Conservation (phyloP, 2,797 vertebrate genomes). For the Epinephelus malabaricus region DNA sequence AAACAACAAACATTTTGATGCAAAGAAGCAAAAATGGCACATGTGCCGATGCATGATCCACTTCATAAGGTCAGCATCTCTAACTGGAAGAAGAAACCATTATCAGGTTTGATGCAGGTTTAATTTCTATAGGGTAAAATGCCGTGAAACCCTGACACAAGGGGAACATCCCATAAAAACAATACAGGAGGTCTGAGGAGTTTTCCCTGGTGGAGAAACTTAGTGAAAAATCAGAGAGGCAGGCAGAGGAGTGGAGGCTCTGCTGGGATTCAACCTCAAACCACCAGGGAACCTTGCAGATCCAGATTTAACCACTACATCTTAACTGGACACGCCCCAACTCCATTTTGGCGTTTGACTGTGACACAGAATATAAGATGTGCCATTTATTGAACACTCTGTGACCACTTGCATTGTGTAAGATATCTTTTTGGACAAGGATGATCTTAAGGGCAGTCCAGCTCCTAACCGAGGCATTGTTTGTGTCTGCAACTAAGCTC, state of each 20-base stretch:
- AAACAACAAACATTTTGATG: too few species aligned
- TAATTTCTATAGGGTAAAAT: not conserved
- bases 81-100: not conserved
- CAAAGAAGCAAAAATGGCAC: too few species aligned
- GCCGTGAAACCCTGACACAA: not conserved
- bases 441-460: not conserved
- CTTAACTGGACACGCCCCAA: conserved; percentile 14
- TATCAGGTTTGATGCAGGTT: not conserved
- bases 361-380: conserved; percentile 33
- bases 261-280: conserved; percentile 49
- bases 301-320: conserved; percentile 39
- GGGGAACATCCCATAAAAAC: not conserved
- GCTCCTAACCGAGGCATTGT: not conserved
- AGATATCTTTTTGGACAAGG: not conserved
- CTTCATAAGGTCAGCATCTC: not conserved
- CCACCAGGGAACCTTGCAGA: conserved; percentile 18
- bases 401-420: not conserved
- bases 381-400: not conserved
- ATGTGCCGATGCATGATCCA: not conserved
- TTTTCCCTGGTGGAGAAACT: not conserved
- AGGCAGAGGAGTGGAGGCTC: not conserved
- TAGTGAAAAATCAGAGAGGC: not conserved
- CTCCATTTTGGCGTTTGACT: conserved; percentile 27
- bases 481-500: not conserved
- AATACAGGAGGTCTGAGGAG: too few species aligned